These are phyloP conservation scores for Ochropleura leucogaster DNA, from an alignment of 2,888 invertebrate genomes.

Conservation along the genomic window DNA sequence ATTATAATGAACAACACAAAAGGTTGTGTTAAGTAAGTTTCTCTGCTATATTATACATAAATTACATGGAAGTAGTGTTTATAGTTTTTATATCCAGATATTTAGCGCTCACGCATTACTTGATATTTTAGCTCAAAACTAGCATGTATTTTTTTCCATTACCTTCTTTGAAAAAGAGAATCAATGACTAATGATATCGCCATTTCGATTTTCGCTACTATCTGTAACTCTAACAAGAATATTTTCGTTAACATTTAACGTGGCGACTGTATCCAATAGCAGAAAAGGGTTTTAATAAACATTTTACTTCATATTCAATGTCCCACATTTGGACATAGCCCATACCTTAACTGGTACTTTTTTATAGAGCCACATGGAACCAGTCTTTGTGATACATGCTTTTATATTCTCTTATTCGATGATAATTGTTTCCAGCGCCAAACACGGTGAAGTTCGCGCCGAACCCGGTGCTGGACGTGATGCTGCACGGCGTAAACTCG, in stretches of 20 bases:
- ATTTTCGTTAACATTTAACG: background rate
- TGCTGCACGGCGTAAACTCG: constrained; percentile 92
- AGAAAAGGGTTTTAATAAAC: background rate
- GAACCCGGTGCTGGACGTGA: constrained; percentile 83
- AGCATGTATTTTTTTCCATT: background rate
- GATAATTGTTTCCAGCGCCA: constrained; percentile 70
- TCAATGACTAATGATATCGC: background rate
- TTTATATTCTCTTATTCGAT: background rate
- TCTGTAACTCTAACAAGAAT: background rate
- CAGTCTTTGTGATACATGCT: background rate
- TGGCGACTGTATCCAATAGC: background rate
- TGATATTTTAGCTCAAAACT: background rate
- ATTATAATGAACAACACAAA: too few species aligned
- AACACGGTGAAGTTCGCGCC: constrained; percentile 81
- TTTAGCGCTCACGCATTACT: background rate
- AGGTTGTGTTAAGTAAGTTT: too few species aligned
- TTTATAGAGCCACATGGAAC: background rate
- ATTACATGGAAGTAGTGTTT: background rate
- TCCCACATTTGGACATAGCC: background rate
- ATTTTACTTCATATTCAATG: background rate
- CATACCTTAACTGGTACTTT: background rate
- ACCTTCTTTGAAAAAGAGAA: background rate
- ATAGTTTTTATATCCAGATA: background rate
- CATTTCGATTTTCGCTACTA: background rate
- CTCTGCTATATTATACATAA: background rate